These are phyloP conservation scores for Nerophis lumbriciformis DNA, from an alignment of 2,113 vertebrate species.

Conservation along the genomic window DNA sequence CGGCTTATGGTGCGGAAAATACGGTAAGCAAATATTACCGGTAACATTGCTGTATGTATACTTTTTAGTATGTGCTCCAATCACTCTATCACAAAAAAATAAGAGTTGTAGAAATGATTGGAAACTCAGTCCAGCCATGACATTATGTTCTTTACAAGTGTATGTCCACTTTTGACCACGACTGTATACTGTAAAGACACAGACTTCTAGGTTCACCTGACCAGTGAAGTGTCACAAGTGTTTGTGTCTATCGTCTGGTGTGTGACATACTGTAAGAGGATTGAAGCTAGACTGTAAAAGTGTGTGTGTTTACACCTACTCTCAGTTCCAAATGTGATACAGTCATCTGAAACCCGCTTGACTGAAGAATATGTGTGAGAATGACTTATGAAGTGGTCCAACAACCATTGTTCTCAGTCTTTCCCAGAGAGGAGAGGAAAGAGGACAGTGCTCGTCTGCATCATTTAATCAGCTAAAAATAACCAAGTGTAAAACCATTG, in stretches of 20 bases:
- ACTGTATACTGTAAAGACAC: too few species aligned
- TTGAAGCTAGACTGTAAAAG: slow-evolving; percentile 10
- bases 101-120: too few species aligned
- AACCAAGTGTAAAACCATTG: slow-evolving; percentile 24
- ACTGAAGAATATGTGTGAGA: not conserved
- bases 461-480: slow-evolving; percentile 65
- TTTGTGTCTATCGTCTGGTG: slow-evolving; percentile 11
- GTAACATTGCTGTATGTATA: too few species aligned
- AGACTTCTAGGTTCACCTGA: not conserved
- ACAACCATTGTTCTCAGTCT: too few species aligned
- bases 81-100: too few species aligned
- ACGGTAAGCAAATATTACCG: too few species aligned
- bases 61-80: too few species aligned
- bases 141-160: too few species aligned
- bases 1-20: too few species aligned
- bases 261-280: slow-evolving; percentile 46
- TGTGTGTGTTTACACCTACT: not conserved
- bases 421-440: not conserved
- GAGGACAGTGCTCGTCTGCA: slow-evolving; percentile 20
- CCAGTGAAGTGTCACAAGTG: slow-evolving; percentile 4
- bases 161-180: too few species aligned
- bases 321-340: not conserved
- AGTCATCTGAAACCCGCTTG: not conserved
- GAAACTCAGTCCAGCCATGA: too few species aligned
- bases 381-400: not conserved